Evolutionary conservation across 2,113 vertebrate genomes (phyloP).

Genomic region (Pipa parva): DNA sequence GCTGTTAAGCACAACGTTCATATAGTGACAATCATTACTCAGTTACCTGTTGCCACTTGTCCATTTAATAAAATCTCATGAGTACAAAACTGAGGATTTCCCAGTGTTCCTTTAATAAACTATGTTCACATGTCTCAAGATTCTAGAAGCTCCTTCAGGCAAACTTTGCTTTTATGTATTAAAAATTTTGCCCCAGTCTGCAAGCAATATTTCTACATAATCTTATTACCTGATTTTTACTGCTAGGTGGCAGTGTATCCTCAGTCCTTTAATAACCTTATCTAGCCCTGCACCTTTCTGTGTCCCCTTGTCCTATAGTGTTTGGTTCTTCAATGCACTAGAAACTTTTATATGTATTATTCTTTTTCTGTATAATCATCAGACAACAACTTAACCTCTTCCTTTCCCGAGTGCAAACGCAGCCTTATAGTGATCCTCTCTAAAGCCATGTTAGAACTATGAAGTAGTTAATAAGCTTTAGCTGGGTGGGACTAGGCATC

Average conservation of each 20-base stretch:
- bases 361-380: not conserved
- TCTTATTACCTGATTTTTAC: not conserved
- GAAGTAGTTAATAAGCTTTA: conserved; percentile 23
- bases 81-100: too few relatives aligned
- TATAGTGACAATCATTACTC: too few relatives aligned
- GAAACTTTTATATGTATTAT: conserved; percentile 13
- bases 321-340: conserved; percentile 3
- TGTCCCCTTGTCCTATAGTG: not conserved
- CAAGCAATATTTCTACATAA: not conserved
- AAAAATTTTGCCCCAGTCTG: too few relatives aligned
- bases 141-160: not conserved
- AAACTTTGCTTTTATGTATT: too few relatives aligned
- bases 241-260: conserved; percentile 37
- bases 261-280: not conserved
- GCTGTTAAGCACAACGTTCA: too few relatives aligned
- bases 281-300: not conserved
- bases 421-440: not conserved
- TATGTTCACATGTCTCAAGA: too few relatives aligned
- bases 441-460: not conserved
- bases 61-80: too few relatives aligned
- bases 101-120: too few relatives aligned
- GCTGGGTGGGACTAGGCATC: not conserved
- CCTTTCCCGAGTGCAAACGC: not conserved
- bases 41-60: too few relatives aligned
- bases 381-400: conserved; percentile 19